Conservation (phyloP, 2,113 vertebrate genomes). For the Melospiza georgiana region DNA sequence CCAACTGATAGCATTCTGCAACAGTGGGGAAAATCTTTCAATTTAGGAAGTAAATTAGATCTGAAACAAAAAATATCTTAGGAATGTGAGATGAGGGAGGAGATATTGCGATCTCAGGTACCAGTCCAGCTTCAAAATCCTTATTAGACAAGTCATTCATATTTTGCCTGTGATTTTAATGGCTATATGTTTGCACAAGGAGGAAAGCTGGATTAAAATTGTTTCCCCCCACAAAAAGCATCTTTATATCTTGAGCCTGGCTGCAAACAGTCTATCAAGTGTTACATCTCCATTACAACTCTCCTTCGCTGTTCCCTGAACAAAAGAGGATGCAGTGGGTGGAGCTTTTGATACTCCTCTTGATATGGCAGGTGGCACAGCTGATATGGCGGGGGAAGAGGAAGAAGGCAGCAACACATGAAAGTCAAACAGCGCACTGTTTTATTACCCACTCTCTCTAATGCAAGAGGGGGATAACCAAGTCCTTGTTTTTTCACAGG, state of each 20-base stretch:
- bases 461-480: background rate
- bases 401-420: background rate
- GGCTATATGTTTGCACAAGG: background rate
- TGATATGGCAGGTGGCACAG: slow-evolving; percentile 41
- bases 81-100: background rate
- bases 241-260: background rate
- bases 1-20: slow-evolving; percentile 50
- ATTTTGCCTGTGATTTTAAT: background rate
- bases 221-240: background rate
- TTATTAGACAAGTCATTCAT: background rate
- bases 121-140: background rate
- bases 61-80: background rate
- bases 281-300: slow-evolving; percentile 24
- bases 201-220: background rate
- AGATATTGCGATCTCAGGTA: background rate
- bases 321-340: slow-evolving; percentile 49
- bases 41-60: slow-evolving; percentile 61
- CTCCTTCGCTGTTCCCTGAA: background rate
- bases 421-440: background rate
- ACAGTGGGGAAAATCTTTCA: slow-evolving; percentile 32
- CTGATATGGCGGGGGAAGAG: background rate
- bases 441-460: background rate
- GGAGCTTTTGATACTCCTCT: slow-evolving; percentile 49
- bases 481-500: background rate
- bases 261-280: background rate